Conservation (phyloP, 2,888 invertebrate genomes). For the Sclerodermus sp. region DNA sequence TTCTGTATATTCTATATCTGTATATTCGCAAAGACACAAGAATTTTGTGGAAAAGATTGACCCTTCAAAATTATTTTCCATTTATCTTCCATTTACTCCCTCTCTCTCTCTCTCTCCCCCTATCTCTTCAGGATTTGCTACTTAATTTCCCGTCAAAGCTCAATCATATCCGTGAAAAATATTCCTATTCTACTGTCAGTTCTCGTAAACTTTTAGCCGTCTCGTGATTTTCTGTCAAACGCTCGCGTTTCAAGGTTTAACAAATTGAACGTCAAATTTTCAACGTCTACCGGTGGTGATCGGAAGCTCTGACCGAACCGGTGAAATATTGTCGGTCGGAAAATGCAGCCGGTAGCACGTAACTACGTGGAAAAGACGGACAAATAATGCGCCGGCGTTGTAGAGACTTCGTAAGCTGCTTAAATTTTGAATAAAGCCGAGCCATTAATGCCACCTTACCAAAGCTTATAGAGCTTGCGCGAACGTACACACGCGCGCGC, state of each 20-base stretch:
- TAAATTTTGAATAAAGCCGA: conserved; percentile 38
- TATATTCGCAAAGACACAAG: too few relatives aligned
- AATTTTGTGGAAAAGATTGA: too few relatives aligned
- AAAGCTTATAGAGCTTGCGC: conserved; percentile 28
- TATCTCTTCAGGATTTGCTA: too few relatives aligned
- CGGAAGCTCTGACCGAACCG: neutral
- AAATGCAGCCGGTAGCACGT: neutral
- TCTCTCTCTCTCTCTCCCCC: too few relatives aligned
- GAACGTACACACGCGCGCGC: conserved; percentile 12
- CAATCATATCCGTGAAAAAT: too few relatives aligned
- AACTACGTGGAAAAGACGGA: conserved; percentile 4
- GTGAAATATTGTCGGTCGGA: neutral
- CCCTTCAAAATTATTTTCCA: too few relatives aligned
- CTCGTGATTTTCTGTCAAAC: too few relatives aligned
- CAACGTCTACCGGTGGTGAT: conserved; percentile 11
- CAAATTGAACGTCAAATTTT: conserved; percentile 23
- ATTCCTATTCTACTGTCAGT: too few relatives aligned
- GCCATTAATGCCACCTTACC: conserved; percentile 34
- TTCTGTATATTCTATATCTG: too few relatives aligned
- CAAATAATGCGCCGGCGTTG: conserved; percentile 12
- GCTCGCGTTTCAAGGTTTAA: conserved; percentile 5
- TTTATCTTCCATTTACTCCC: too few relatives aligned
- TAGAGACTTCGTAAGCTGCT: conserved; percentile 33
- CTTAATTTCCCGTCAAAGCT: too few relatives aligned
- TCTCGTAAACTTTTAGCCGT: too few relatives aligned